Conservation (phyloP, 2,113 vertebrate species). For the Bos taurus region DNA sequence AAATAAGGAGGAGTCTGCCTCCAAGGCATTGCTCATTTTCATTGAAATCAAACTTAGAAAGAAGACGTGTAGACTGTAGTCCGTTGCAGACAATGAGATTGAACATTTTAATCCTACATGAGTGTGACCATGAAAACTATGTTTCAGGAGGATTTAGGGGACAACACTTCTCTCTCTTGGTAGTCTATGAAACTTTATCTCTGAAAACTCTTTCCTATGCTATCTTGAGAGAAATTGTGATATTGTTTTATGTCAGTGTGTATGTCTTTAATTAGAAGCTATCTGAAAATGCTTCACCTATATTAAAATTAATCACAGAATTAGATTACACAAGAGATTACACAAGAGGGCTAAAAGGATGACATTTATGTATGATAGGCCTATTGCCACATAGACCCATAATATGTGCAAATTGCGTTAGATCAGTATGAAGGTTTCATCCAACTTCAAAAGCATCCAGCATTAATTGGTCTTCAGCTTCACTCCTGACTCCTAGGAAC, state of each 20-base stretch:
- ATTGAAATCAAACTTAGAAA: background rate
- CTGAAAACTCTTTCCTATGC: background rate
- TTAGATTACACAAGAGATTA: background rate
- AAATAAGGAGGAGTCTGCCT: background rate
- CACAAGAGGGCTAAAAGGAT: background rate
- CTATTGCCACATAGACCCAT: background rate
- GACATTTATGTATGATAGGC: background rate
- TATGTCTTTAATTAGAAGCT: conserved; percentile 12
- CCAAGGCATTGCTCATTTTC: background rate
- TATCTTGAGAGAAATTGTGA: background rate
- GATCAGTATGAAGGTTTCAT: background rate
- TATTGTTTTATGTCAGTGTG: background rate
- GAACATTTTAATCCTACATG: background rate
- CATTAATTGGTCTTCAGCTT: background rate
- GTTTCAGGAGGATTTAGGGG: background rate
- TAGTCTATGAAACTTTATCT: background rate
- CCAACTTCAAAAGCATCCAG: background rate
- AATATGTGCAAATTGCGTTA: background rate
- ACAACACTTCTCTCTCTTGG: background rate
- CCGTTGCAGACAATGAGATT: background rate
- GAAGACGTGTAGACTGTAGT: background rate
- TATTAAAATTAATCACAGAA: background rate
- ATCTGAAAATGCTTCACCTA: background rate
- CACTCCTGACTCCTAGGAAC: background rate
- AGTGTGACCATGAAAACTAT: background rate